Base-by-base conservation (phyloP, 2,888 invertebrate species). In the Tiphia femorata region DNA sequence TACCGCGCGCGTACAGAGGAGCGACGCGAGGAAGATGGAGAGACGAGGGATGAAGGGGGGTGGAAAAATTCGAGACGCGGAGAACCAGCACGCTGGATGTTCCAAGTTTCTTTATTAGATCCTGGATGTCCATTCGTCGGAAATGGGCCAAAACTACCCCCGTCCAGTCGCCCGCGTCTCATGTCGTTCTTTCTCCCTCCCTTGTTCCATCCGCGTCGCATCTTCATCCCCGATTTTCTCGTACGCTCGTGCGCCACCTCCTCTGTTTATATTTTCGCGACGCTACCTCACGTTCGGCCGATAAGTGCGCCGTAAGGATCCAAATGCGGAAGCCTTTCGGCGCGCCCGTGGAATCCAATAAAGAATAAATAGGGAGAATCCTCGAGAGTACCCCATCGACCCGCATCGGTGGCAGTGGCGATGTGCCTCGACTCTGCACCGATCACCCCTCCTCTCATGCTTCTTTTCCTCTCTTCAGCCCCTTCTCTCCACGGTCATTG, bases 51-150 rank as follows among this genome's bases (percentile, higher is more conserved):
- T 38, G 58, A 27, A 17, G 49, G 61, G 42, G 41, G 58, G 20
- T 5, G 55, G 61, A 62, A 47, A 60, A 65, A 68, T 58, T 58
- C 58, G 50, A 51, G 58, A 47, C 35, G 38, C 35, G 49, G 49
- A 55, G n/a, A n/a, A n/a, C n/a, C n/a, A 58, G 48, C 33, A 30
- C 40, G 35, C 43, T 38, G 57, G 62, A 55, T 56, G 60, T 61
- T 54, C 61, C 60, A 77, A 77, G 72, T 76, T 76, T 76, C 72
- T 76, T 76, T 76, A 76, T 76, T 76, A 76, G 75, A 77, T 76
- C 68, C 62, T 44, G 54, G 64, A 67, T 70, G 74, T 74, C 70
- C 69, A 72, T 75, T 73, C 67, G 67, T 63, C 62, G 66, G 54
- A 53, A 69, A 63, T 69, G 68, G 69, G 58, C 66, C 56, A 63